phyloP scores from a whole-genome alignment of 1,140 invertebrate genomes.

The Drosophila insularis region DNA sequence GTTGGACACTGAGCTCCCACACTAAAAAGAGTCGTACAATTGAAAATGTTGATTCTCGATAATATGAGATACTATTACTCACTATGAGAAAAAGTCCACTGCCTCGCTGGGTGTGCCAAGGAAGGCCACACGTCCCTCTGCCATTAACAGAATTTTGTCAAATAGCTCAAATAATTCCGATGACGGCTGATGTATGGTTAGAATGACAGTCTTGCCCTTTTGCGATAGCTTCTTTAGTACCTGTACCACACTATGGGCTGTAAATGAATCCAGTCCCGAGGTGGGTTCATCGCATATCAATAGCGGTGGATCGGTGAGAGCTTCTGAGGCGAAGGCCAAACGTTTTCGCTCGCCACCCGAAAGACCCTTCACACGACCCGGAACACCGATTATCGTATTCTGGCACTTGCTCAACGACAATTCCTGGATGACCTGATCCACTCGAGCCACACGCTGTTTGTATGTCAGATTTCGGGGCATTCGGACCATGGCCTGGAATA shows the following conservation, averaged over 20 bases:
- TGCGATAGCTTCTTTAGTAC: conserved; percentile 90
- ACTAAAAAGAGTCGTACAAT: conserved; percentile 79
- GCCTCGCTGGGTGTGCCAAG: conserved; percentile 92
- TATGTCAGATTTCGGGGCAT: conserved; percentile 94
- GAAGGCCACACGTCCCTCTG: conserved; percentile 95
- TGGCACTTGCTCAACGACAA: conserved; percentile 93
- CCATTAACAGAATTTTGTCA: conserved; percentile 94
- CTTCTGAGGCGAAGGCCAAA: conserved; percentile 97
- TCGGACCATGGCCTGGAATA: conserved; percentile 94
- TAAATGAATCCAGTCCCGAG: conserved; percentile 92
- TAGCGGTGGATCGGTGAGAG: conserved; percentile 96
- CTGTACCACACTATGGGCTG: conserved; percentile 94
- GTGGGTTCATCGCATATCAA: conserved; percentile 99
- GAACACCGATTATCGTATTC: conserved; percentile 93
- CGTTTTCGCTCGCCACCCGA: conserved; percentile 98
- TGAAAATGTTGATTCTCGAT: not conserved
- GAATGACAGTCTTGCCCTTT: conserved; percentile 95
- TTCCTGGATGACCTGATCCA: conserved; percentile 91
- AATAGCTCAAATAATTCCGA: conserved; percentile 97
- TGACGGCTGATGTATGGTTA: conserved; percentile 98
- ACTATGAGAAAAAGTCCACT: conserved; percentile 92
- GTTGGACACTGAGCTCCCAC: conserved; percentile 89
- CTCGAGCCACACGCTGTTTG: conserved; percentile 89
- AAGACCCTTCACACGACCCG: conserved; percentile 94
- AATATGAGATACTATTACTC: conserved; percentile 70